phyloP scores from a whole-genome alignment of 1,140 invertebrate genomes.

The Eubasilissa regina region DNA sequence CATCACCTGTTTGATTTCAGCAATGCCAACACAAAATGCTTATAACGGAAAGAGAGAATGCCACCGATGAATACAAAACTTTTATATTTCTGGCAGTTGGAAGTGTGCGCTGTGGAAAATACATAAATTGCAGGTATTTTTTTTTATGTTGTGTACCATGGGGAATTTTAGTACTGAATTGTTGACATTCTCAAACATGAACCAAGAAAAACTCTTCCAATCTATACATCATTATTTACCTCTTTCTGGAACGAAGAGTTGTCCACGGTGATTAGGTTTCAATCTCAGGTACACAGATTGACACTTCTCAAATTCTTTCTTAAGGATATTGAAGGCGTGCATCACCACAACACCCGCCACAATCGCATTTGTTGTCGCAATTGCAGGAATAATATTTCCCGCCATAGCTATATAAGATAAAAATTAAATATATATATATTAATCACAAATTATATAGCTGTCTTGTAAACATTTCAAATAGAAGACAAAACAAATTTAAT shows the following conservation, averaged over 20 bases:
- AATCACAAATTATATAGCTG: not conserved
- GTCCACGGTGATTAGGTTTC: slow-evolving; percentile 79
- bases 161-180: too few relatives aligned
- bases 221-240: slow-evolving; percentile 63
- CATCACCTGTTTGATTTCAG: too few relatives aligned
- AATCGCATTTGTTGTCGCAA: slow-evolving; percentile 98
- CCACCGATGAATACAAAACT: too few relatives aligned
- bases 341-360: slow-evolving; percentile 95
- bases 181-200: not conserved
- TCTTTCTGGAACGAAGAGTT: slow-evolving; percentile 80
- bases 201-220: not conserved
- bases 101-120: too few relatives aligned
- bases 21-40: too few relatives aligned
- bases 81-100: too few relatives aligned
- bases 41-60: too few relatives aligned
- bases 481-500: not conserved
- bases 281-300: slow-evolving; percentile 83
- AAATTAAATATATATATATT: slow-evolving; percentile 20
- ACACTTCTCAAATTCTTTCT: slow-evolving; percentile 79
- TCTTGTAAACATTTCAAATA: not conserved
- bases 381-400: slow-evolving; percentile 98
- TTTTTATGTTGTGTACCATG: too few relatives aligned
- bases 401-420: slow-evolving; percentile 87
- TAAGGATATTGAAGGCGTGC: slow-evolving; percentile 88
- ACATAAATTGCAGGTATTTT: too few relatives aligned